Base-by-base conservation (phyloP, 2,888 invertebrate species). In the Alloplasta piceator region DNA sequence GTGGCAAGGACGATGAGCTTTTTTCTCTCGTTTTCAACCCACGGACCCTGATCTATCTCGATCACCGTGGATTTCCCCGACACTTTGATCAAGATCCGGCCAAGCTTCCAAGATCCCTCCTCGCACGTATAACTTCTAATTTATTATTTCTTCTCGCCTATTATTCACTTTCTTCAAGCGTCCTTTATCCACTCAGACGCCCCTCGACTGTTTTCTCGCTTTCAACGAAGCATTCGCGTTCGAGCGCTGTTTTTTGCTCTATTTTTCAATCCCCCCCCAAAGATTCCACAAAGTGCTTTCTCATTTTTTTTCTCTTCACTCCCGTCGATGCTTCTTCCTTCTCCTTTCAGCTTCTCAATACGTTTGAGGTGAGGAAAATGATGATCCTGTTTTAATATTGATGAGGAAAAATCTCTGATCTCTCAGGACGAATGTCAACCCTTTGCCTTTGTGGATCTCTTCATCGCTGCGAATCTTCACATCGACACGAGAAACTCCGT, bases 21-120 rank as follows among this genome's bases (percentile, higher is more conserved):
- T 66, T 39, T 48, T 56, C 39, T 56, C 46, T 68, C 39, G 14
- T 58, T 43, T 36, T 38, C 39, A 4, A 14, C 60, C 60, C 26
- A 26, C 26, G 26, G n/a, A 38, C 9, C 26, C 26, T 26, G 26
- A 56, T 64, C 56, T 66, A 66, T 43, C 73, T 63, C 74, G 77
- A 78, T 81, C 74, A 81, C 81, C 70, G 77, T 43, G 81, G 68
- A 56, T 81, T 70, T 60, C 52, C 70, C 60, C 60, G 60, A 71
- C 74, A 61, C 77, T 81, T 81, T 74, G 74, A 81, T 78, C 60
- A 71, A 60, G 46, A 68, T 26, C 76, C 36, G 70, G 3, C 1
- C 52, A 46, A 60, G 58, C 39, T 50, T 63, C 68, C 63, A 55
- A 39, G 14, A 52, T 52, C 52, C 46, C 38, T 68, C 58, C 58